Conservation (phyloP, 2,797 vertebrate genomes). For the Poliocrania exsul region DNA sequence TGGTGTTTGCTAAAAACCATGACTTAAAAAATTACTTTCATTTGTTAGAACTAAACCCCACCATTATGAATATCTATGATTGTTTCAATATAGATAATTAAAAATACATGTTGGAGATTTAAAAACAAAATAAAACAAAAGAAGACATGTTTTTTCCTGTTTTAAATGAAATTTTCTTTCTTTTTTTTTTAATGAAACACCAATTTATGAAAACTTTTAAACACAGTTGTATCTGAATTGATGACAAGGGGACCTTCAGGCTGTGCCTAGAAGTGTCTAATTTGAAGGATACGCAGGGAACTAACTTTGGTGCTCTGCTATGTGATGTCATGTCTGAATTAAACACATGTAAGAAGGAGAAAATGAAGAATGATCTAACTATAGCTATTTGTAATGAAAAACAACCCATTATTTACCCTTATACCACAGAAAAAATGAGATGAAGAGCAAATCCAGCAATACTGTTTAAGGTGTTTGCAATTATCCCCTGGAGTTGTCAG, state of each 20-base stretch:
- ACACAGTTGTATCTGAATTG: background rate
- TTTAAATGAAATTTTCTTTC: background rate
- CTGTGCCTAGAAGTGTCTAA: background rate
- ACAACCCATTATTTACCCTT: background rate
- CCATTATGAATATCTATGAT: background rate
- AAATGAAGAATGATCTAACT: background rate
- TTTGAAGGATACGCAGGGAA: background rate
- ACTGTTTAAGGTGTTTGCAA: background rate
- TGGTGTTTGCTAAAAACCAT: background rate
- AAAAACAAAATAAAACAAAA: background rate
- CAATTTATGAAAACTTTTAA: background rate
- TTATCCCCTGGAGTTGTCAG: background rate
- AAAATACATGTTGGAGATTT: background rate
- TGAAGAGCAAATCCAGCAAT: background rate
- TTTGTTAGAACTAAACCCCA: background rate
- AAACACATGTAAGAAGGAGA: background rate
- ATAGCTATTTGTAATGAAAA: background rate
- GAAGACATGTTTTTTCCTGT: background rate
- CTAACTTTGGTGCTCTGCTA: background rate
- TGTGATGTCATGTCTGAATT: background rate
- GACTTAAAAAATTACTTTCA: background rate
- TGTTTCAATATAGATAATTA: background rate
- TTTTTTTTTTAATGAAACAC: background rate
- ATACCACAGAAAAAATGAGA: background rate
- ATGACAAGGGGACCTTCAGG: background rate